Evolutionary conservation across 2,888 invertebrate species (phyloP), one percentile per base, ranked within the genome.

Genomic region (Chelonus formosanus): DNA sequence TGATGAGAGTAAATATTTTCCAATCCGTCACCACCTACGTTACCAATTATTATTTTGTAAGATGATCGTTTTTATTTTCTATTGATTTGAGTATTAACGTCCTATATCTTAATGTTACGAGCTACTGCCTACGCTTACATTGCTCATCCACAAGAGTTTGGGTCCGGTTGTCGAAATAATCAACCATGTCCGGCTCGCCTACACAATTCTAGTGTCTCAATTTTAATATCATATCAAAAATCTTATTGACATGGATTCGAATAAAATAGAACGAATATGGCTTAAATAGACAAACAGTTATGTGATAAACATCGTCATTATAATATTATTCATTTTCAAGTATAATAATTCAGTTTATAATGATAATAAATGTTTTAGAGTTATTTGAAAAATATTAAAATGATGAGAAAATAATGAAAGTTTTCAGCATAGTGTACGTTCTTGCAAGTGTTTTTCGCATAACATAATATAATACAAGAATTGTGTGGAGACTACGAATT

Each of bases 41-140:
- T 20, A 40, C 40, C 40, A 40, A 20, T 48, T 48, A 44, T 44
- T n/a, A 48, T 48, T 48, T 48, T 48, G 48, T 48, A 48, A 48
- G 48, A 48, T 48, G 48, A 48, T 20, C 20, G 48, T 48, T 20
- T 48, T 48, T n/a, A 48, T 20, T 48, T 20, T 48, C 48, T 20
- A 48, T 48, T 48, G 48, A 48, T 48, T 48, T 48, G 3, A 48
- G 48, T 8, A 48, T 48, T 48, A 48, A n/a, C 48, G n/a, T 48
- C 48, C 48, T 10, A 20, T n/a, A 48, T 48, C 6, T 40, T 40
- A 40, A 40, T 6, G 20, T 2, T 20, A 20, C 6, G 40, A 40
- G 40, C 40, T 40, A 40, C 40, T 40, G 10, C 48, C 48, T 48
- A 48, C 48, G 48, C 48, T n/a, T n/a, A n/a, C 10, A 20, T 40